Conservation (phyloP, 1,140 invertebrate species). For the Camponotus pennsylvanicus region DNA sequence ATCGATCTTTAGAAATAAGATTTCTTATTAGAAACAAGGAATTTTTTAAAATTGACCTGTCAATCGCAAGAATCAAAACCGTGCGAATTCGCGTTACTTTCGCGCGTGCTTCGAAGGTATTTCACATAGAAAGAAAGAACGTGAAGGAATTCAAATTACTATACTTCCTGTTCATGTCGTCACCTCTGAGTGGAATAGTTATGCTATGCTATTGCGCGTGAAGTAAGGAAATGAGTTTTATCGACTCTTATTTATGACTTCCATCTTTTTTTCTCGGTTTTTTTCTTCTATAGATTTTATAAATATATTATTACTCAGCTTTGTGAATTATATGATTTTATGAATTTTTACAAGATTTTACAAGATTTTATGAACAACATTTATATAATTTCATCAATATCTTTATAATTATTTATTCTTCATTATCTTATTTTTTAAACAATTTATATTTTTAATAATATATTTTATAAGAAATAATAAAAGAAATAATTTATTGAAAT, state of each 20-base stretch:
- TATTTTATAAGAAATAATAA: not conserved
- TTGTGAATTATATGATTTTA: not conserved
- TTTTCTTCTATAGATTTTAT: not conserved
- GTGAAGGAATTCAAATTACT: slow-evolving; percentile 42
- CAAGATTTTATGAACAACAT: not conserved
- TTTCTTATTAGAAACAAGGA: slow-evolving; percentile 17
- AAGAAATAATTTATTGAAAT: not conserved
- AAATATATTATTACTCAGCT: not conserved
- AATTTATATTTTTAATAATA: not conserved
- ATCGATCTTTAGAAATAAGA: not conserved
- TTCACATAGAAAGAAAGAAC: not conserved
- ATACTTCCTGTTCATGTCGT: slow-evolving; percentile 10
- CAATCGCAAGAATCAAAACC: slow-evolving; percentile 23
- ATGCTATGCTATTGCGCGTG: slow-evolving; percentile 17
- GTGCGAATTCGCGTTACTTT: slow-evolving; percentile 14
- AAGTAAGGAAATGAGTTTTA: slow-evolving; percentile 25
- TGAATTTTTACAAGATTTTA: not conserved
- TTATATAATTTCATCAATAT: not conserved
- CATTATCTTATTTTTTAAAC: not conserved
- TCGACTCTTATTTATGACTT: slow-evolving; percentile 6
- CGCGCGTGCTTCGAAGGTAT: not conserved
- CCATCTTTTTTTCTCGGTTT: not conserved
- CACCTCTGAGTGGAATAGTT: slow-evolving; percentile 28
- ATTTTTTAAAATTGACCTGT: slow-evolving; percentile 22
- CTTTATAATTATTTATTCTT: not conserved